Evolutionary conservation across 2,888 invertebrate genomes (phyloP), one percentile per base, ranked within the genome.

Genomic region (Agrochola macilenta): DNA sequence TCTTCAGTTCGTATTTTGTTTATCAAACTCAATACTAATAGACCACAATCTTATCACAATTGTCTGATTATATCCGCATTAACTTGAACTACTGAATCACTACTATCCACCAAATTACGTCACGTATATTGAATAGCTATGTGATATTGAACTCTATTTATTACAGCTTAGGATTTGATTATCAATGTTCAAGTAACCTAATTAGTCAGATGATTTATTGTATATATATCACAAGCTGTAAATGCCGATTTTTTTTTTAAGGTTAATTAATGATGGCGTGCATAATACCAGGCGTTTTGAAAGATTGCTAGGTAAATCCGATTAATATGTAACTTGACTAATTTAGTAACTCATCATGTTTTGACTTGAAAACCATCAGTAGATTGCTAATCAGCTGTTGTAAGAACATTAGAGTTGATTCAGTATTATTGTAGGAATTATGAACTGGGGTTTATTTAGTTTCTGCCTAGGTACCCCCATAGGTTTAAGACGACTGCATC

Each of bases 21-120:
- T 64, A 70, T 76, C 54, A 75, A 57, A 71, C 26, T 20, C 30
- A 52, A 49, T 57, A 66, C n/a, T 66, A 85, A 75, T 71, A 61
- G 2, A 17, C 39, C 30, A 46, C 39, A 58, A 76, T 86, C 83
- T 85, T 85, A 84, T 84, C 86, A 74, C n/a, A 57, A 54, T 9
- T 73, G 69, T 76, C 35, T 63, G 76, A 82, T 87, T 72, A 74
- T 69, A 78, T 70, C 64, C 72, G 46, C 70, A 76, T 76, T 74
- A 82, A 76, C 60, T 77, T 64, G 66, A 73, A 80, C 76, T 77
- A 80, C 76, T 73, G 75, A 80, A 74, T 69, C 14, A 76, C 57
- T 79, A 61, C 35, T 84, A 84, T 84, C 57, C 54, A 43, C 39
- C 9, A 26, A 35, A 39, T 35, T 35, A 84, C 81, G 63, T 68